Evolutionary conservation across 2,113 vertebrate species (phyloP).

Genomic region (Ctenomys sociabilis): DNA sequence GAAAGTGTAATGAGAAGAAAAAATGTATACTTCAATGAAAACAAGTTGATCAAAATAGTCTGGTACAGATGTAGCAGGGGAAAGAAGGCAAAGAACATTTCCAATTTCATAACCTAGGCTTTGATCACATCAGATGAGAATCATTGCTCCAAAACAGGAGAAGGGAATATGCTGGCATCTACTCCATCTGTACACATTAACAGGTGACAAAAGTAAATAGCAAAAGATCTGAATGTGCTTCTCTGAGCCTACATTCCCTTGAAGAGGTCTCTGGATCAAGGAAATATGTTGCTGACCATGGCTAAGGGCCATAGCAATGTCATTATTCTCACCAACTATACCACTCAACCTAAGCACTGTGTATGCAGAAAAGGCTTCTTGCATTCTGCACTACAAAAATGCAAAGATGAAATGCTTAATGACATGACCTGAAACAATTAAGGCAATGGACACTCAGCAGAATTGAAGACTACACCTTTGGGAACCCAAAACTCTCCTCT

Average conservation of each 20-base stretch:
- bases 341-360: fast-evolving
- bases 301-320: neutral
- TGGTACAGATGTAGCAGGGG: slow-evolving; percentile 66
- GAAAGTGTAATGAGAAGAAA: slow-evolving; percentile 83
- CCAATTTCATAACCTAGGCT: slow-evolving; percentile 67
- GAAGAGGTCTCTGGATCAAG: neutral
- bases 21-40: slow-evolving; percentile 82
- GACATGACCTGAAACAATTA: neutral
- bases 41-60: slow-evolving; percentile 85
- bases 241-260: neutral
- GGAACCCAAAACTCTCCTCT: neutral
- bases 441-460: neutral
- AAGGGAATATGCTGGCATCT: neutral
- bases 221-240: neutral
- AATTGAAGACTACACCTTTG: neutral
- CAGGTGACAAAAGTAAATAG: neutral
- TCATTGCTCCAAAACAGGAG: neutral
- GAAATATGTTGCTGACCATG: neutral
- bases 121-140: slow-evolving; percentile 58
- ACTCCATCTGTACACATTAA: neutral
- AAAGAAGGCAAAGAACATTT: neutral
- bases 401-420: neutral
- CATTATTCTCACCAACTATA: neutral
- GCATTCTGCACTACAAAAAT: neutral
- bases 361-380: neutral